Conservation (phyloP, 2,797 vertebrate species). For the Oceanodroma leucorhoa region DNA sequence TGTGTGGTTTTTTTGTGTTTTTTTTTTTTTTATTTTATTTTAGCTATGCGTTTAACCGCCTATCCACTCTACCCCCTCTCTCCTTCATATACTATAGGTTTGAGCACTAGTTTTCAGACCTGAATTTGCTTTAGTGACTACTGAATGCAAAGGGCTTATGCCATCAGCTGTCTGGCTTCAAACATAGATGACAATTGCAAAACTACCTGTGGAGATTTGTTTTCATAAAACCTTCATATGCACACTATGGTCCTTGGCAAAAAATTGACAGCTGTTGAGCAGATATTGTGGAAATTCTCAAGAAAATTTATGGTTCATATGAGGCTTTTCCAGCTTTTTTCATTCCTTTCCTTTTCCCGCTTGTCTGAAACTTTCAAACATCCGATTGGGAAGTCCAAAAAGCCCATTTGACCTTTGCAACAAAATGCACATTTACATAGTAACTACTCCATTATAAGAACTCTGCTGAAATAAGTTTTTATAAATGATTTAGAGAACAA, state of each 20-base stretch:
- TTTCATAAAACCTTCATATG: background rate
- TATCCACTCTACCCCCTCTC: background rate
- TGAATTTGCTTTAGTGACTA: background rate
- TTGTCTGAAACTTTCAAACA: background rate
- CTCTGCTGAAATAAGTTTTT: background rate
- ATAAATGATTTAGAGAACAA: background rate
- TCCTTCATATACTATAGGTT: rapidly evolving
- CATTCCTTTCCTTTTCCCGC: background rate
- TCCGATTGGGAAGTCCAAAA: background rate
- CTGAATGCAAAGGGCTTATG: background rate
- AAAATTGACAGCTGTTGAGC: background rate
- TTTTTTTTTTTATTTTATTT: background rate
- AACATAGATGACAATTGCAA: background rate
- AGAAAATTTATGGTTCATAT: background rate
- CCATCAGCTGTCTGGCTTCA: background rate
- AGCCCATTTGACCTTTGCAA: background rate
- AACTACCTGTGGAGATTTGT: background rate
- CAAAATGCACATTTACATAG: background rate
- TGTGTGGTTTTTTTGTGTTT: too few relatives aligned
- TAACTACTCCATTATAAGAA: background rate
- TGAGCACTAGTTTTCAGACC: background rate
- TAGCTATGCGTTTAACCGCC: background rate
- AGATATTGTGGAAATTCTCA: background rate
- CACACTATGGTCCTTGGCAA: background rate
- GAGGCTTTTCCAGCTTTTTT: background rate